Base-by-base conservation (phyloP, 2,888 invertebrate species). In the Ferrisia virgata region DNA sequence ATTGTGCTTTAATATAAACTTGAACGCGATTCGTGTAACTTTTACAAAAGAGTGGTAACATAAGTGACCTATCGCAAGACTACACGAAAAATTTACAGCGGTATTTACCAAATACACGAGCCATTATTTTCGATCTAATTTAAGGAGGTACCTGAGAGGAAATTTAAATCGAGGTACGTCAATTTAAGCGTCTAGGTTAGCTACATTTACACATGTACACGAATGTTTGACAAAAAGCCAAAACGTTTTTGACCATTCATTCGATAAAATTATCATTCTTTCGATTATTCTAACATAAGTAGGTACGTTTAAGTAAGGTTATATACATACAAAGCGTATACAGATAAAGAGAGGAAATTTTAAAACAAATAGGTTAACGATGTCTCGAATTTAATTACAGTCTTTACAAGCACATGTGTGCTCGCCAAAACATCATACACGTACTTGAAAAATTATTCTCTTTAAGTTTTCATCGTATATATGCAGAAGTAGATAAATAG, bases 111-210 rank as follows among this genome's bases (percentile, higher is more conserved):
- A n/a, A 18, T 0, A 47, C 47, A 18, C 1, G 28, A 28, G 64
- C 0, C 1, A 28, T 64, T 64, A 64, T 64, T 72, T 72, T 72
- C 18, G 31, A 72, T 72, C 72, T 33, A 33, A n/a, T n/a, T n/a
- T n/a, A n/a, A n/a, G 72, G 1, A n/a, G 33, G 28, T 13, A 69
- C 31, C 3, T 15, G 15, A 0, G 15, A 15, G 11, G 11, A 72
- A 72, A 25, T 72, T 72, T 0, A 31, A 72, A 72, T 33, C 31
- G 72, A 72, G 72, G 72, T 72, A 72, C n/a, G 72, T 72, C 72
- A n/a, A 33, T 72, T 72, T 33, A 72, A 33, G n/a, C n/a, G n/a
- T n/a, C n/a, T n/a, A n/a, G n/a, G n/a, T 72, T 36, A 13, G 33
- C 18, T 72, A 11, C 4, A 28, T 31, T 15, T n/a, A 1, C 5